Evolutionary conservation across 2,113 vertebrate species (phyloP).

Genomic region (Eira barbara): DNA sequence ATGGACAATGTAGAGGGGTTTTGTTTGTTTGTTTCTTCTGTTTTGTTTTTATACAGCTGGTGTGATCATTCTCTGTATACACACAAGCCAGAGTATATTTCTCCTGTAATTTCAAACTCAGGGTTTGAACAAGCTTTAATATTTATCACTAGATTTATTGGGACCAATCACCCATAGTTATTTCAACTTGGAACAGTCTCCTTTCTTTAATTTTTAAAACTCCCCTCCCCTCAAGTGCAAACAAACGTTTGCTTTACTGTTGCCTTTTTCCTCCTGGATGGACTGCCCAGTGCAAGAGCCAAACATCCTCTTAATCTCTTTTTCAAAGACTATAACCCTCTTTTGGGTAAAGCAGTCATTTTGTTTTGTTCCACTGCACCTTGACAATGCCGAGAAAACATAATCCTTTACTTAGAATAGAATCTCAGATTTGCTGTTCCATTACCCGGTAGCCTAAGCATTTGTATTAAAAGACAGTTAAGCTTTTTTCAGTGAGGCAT

Average conservation of each 20-base stretch:
- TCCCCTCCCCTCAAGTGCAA: not conserved
- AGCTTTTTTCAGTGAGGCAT: slow-evolving; percentile 53
- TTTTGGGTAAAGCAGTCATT: slow-evolving; percentile 24
- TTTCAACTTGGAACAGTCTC: not conserved
- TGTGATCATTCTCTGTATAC: not conserved
- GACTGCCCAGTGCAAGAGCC: not conserved
- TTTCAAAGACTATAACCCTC: slow-evolving; percentile 40
- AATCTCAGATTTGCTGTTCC: slow-evolving; percentile 36
- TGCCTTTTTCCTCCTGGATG: not conserved
- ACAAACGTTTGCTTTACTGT: slow-evolving; percentile 2
- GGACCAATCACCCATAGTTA: not conserved
- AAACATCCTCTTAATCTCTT: slow-evolving; percentile 42
- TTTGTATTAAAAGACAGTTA: slow-evolving; percentile 49
- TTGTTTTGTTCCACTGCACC: slow-evolving; percentile 49
- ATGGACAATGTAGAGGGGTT: not conserved
- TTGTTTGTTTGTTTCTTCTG: not conserved
- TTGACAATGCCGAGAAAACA: slow-evolving; percentile 59
- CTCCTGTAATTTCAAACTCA: not conserved
- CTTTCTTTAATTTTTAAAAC: not conserved
- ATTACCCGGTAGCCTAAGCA: not conserved
- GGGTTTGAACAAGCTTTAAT: too few relatives aligned
- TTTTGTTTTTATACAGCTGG: not conserved
- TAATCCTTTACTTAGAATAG: slow-evolving; percentile 33
- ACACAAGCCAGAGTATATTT: not conserved
- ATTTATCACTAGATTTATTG: not conserved